Base-by-base conservation (phyloP, 2,113 vertebrate genomes). In the Bungarus multicinctus region DNA sequence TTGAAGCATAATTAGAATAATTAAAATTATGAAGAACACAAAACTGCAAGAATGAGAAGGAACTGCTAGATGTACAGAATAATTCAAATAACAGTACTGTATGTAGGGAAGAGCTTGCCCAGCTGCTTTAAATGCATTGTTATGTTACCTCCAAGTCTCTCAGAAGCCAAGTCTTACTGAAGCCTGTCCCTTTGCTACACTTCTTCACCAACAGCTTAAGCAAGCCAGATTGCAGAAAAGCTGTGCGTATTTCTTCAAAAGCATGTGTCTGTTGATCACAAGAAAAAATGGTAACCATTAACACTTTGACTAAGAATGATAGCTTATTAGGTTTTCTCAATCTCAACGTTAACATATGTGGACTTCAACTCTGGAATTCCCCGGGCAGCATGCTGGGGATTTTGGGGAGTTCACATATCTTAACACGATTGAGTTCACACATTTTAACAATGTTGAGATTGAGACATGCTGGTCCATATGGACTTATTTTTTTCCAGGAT, bases 101-200 rank as follows among this genome's bases (percentile, higher is more conserved):
- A 9, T 1, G 6, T 12, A 18, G 50, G 34, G 69, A 11, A 90
- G 45, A 23, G 23, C 9, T 52, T 91, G n/a, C 27, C 11, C 85
- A 39, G 45, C 9, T 50, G 54, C 47, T 10, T 10, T 85, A 54
- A 47, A 74, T 12, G 0, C 0, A 45, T 91, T 2, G 2, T 34
- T 88, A n/a, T 50, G 95, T 96, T 96, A 98, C 98, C 96, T 99
- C 99, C 57, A 99, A 96, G 96, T 99, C 99, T 30, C 99, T 97
- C 85, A 99, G 98, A 64, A 99, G 97, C 99, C 99, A 99, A 25
- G 99, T 99, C 96, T 99, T 99, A 95, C 99, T 99, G 96, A 99
- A 99, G 93, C 99, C 99, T 0, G 99, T 99, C 22, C 99, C 99
- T 96, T 99, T 99, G 96, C 99, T 99, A 96, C 99, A 99, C 95